Evolutionary conservation across 2,113 vertebrate species (phyloP), one percentile per base, ranked within the genome.

Genomic region (Neodon shergylaensis): DNA sequence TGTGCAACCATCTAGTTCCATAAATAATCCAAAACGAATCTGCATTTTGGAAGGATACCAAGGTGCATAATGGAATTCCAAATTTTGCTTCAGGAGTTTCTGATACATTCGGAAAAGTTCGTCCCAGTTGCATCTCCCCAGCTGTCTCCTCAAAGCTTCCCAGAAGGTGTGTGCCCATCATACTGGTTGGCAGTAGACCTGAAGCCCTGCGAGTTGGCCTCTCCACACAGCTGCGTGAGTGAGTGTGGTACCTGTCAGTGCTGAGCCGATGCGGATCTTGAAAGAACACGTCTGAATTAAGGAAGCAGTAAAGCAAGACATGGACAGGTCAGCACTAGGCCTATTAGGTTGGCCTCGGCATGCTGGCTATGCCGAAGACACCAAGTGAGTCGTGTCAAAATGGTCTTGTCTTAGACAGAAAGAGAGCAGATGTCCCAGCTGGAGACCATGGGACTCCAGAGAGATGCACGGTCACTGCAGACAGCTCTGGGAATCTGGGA

Each of bases 11-110:
- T 66, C 73, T 44, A 33, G 58, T 66, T 82, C 88, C 39, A 93
- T 63, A 92, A 96, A 92, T 94, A 96, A 96, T 94, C 92, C 95
- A 90, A 94, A 96, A 92, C 36, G 82, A 88, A 66, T 96, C 44
- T 89, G 58, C 81, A 88, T 74, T 88, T 92, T 96, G 92, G 79
- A 94, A 96, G 85, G 54, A 0, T 9, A 49, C 61, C 88, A 82
- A 82, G 89, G 91, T 81, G 63, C 8, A 90, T 66, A 39, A 44
- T 93, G 54, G 85, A 92, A 88, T 88, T 79, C 85, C 93, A 58
- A 76, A 52, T 88, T 76, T 58, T 58, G 81, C 47, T 42, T 54
- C 21, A 92, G 52, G 74, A 73, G n/a, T 85, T 85, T 92, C 58
- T 44, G 33, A 85, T 82, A 81, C n/a, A 49, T 77, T 93, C 81